Percentiles rank a stretch among this genome's conserved stretches.
Conservation (phyloP, 2,797 vertebrate genomes). For the Karalla daura region DNA sequence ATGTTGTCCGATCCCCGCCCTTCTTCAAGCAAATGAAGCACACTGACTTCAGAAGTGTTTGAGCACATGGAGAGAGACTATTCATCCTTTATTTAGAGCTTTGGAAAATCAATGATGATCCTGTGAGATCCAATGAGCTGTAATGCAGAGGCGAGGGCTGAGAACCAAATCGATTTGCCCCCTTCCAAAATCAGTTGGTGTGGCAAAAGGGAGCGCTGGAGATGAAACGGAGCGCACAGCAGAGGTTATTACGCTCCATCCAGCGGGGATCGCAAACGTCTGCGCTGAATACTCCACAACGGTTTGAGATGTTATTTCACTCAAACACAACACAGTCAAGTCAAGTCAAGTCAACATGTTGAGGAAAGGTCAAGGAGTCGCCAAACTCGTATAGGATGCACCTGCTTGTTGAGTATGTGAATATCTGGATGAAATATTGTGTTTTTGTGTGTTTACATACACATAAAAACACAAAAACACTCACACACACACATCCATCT, state of each 20-base stretch:
- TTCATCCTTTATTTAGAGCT: conserved; percentile 14
- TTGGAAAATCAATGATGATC: conserved; percentile 56
- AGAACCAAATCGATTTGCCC: conserved; percentile 44
- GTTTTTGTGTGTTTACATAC: too few relatives aligned
- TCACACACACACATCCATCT: too few relatives aligned
- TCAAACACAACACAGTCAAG: too few relatives aligned
- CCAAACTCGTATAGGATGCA: neutral
- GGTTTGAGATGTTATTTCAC: neutral
- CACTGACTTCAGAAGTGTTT: neutral
- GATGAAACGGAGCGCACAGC: neutral
- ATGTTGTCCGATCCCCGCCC: neutral
- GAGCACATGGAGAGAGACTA: conserved; percentile 7
- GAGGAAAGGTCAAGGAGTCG: neutral
- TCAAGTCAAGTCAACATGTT: neutral
- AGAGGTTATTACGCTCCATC: neutral
- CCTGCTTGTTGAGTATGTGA: neutral
- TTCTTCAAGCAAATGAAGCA: conserved; percentile 1
- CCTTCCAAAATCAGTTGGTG: conserved; percentile 19
- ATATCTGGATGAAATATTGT: neutral
- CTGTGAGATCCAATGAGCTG: conserved; percentile 49
- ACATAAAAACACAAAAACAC: too few relatives aligned
- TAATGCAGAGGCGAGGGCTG: conserved; percentile 10
- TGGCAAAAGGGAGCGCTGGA: neutral
- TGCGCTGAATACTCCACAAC: neutral
- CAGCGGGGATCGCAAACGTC: too few relatives aligned